Percentiles rank a stretch among this genome's conserved stretches.
phyloP scores from a whole-genome alignment of 2,888 invertebrate genomes.

The Euplexia lucipara region DNA sequence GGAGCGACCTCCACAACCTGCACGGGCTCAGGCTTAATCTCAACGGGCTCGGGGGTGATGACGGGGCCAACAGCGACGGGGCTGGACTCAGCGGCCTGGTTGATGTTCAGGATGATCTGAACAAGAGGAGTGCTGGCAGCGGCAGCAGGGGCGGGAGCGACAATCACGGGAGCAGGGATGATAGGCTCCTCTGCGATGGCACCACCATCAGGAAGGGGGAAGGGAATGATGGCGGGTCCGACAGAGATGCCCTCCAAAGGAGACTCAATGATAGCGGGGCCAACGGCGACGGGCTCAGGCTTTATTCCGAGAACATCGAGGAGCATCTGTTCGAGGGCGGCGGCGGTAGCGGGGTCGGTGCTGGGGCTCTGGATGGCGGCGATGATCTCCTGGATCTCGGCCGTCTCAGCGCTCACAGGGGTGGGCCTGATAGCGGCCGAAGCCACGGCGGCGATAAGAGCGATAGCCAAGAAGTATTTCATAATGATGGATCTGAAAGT shows the following conservation, averaged over 20 bases:
- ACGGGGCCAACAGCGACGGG: too few relatives aligned
- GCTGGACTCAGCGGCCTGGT: too few relatives aligned
- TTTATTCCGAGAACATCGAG: conserved; percentile 54
- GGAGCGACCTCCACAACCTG: too few relatives aligned
- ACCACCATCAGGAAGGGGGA: conserved; percentile 57
- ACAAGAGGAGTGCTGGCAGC: too few relatives aligned
- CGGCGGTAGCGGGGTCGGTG: conserved; percentile 60
- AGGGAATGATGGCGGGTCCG: conserved; percentile 66
- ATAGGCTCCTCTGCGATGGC: conserved; percentile 41
- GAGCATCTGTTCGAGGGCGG: conserved; percentile 63
- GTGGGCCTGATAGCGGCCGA: conserved; percentile 27
- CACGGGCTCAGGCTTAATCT: too few relatives aligned
- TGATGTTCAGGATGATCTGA: too few relatives aligned
- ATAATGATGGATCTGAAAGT: conserved; percentile 7
- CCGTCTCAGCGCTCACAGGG: conserved; percentile 44
- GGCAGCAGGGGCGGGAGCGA: conserved; percentile 4
- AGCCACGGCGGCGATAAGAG: conserved; percentile 45
- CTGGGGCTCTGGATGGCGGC: conserved; percentile 60
- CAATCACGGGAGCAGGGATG: conserved; percentile 37
- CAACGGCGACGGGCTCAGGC: conserved; percentile 56
- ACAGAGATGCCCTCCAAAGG: conserved; percentile 55
- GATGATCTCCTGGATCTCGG: conserved; percentile 64
- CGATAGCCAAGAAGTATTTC: conserved; percentile 54
- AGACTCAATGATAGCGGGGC: conserved; percentile 47
- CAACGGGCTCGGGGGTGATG: too few relatives aligned